phyloP scores from a whole-genome alignment of 35 echinoderm and acorn worm species.

The Acanthaster planci region DNA sequence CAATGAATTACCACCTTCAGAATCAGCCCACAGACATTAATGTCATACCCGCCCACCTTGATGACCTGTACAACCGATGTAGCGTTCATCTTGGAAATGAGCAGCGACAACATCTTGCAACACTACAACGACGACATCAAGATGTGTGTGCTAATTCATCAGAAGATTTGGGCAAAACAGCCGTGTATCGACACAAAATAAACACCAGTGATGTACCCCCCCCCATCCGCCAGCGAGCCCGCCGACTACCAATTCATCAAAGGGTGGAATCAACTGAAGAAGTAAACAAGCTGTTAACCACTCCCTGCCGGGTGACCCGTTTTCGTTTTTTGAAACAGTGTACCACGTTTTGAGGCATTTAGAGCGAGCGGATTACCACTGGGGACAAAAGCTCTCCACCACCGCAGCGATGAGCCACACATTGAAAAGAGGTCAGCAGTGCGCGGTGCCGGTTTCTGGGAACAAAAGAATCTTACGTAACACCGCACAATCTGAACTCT shows the following conservation, averaged over 20 bases:
- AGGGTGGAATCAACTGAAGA: not conserved
- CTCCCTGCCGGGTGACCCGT: no score
- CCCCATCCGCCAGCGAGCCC: constrained; percentile 32
- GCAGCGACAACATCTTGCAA: not conserved
- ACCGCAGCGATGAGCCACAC: no score
- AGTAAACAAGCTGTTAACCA: constrained; percentile 33
- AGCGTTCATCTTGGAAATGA: not conserved
- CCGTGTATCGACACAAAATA: constrained; percentile 27
- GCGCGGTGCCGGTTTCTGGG: no score
- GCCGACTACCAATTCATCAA: constrained; percentile 20
- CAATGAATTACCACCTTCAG: no score
- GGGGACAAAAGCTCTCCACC: no score
- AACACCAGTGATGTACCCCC: constrained; percentile 23
- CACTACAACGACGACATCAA: not conserved
- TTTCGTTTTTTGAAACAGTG: no score
- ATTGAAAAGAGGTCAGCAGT: no score
- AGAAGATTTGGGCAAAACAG: constrained; percentile 44
- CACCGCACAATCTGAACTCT: no score
- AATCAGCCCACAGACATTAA: not conserved
- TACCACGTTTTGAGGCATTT: no score
- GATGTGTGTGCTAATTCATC: constrained; percentile 28
- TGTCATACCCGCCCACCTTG: not conserved
- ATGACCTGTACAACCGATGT: not conserved
- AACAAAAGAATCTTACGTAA: no score
- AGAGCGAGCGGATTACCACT: no score